Evolutionary conservation across 2,113 vertebrate species (phyloP).

Genomic region (Chinchilla lanigera): DNA sequence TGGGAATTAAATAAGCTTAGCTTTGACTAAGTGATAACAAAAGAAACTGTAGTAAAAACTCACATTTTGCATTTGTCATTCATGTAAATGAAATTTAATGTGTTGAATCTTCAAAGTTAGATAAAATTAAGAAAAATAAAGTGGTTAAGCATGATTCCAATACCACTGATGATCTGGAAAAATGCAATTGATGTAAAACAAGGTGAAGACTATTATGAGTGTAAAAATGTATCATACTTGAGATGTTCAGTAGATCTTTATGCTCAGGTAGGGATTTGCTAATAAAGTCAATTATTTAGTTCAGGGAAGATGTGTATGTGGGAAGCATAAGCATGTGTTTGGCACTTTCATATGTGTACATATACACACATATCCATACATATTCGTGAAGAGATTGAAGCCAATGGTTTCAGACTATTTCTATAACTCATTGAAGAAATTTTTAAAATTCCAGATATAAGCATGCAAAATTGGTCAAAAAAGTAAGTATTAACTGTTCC

Average conservation of each 20-base stretch:
- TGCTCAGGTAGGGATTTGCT: not conserved
- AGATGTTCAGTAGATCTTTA: not conserved
- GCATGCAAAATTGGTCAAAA: too few species aligned
- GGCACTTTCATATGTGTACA: not conserved
- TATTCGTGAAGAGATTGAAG: not conserved
- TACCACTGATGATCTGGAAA: not conserved
- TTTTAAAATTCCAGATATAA: not conserved
- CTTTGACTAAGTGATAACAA: not conserved
- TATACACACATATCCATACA: too few species aligned
- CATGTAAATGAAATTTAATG: not conserved
- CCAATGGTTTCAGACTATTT: not conserved
- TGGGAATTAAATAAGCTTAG: not conserved
- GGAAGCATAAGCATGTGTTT: not conserved
- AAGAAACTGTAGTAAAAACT: not conserved
- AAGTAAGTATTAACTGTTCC: too few species aligned
- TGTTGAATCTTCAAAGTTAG: not conserved
- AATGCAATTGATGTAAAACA: not conserved
- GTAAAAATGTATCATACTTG: not conserved
- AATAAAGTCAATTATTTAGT: not conserved
- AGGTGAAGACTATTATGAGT: not conserved
- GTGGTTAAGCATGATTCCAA: not conserved
- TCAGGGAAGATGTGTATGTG: not conserved
- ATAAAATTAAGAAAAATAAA: not conserved
- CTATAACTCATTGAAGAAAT: not conserved
- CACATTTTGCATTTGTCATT: not conserved